Base-by-base conservation (phyloP, 2,113 vertebrate species). In the Microcebus lehilahytsara region DNA sequence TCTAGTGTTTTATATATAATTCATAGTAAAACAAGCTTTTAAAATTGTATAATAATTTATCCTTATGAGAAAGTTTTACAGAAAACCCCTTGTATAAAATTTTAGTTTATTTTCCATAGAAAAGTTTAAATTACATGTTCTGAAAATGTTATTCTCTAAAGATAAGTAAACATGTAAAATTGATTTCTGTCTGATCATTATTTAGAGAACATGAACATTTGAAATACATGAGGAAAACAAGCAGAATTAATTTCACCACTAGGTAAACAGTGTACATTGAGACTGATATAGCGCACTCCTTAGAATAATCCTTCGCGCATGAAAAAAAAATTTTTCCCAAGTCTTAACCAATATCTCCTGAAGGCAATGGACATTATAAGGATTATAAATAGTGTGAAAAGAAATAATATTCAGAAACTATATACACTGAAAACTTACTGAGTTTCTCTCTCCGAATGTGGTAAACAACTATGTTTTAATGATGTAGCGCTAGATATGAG, bases 71-170 rank as follows among this genome's bases (percentile, higher is more conserved):
- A 83, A 86, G 37, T 58, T 93, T 96, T 97, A 96, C 53, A 81
- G 58, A 97, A 83, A 93, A 42, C 3, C 81, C 90, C 23, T 81
- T 60, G 69, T 89, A 42, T 69, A 32, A 93, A n/a, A 86, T 62
- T 96, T 96, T 93, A 1, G 89, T 96, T 97, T 87, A n/a, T 96
- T 97, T 97, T 91, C 34, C n/a, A 93, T 13, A 46, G 93, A 90
- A 86, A 85, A 91, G 8, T 80, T 95, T 90, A 93, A 74, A 69
- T 91, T 67, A 94, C 83, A 71, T 95, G 53, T 69, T 95, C 72
- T 96, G 40, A 87, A 83, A 93, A 66, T 53, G 53, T 81, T 87
- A 53, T 96, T 80, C 77, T 96, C 60, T 86, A 69, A 40, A 77
- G 23, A 90, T 62, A 81, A 84, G 25, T 9, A 96, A 46, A 91